phyloP scores from a whole-genome alignment of 2,113 vertebrate genomes.

The Aegotheles bennettii region DNA sequence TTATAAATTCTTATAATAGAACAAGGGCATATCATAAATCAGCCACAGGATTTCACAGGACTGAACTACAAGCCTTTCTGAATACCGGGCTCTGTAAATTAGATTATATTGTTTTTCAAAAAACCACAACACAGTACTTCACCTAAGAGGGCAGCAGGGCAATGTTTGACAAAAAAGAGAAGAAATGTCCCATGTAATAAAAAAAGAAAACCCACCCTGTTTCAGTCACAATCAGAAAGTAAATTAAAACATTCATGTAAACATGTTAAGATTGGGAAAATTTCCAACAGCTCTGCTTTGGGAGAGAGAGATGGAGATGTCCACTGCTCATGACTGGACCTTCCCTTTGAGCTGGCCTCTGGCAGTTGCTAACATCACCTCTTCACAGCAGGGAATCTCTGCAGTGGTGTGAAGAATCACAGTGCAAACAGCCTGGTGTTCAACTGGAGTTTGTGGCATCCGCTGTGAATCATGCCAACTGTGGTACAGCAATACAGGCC shows the following conservation, averaged over 20 bases:
- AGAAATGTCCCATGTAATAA: neutral
- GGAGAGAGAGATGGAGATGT: neutral
- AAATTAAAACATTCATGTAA: neutral
- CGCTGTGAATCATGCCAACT: neutral
- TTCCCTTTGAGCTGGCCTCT: neutral
- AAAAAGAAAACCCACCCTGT: neutral
- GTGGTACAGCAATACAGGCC: rapidly evolving
- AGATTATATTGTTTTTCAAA: neutral
- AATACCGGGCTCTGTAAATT: neutral
- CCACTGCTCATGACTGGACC: neutral
- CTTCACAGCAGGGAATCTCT: neutral
- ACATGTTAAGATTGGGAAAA: neutral
- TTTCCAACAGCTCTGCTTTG: neutral
- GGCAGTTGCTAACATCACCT: neutral
- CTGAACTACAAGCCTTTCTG: neutral
- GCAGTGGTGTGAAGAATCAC: neutral
- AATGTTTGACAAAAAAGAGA: neutral
- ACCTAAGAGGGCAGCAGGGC: neutral
- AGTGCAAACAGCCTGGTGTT: neutral
- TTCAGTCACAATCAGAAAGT: neutral
- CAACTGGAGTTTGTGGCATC: neutral
- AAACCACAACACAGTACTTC: neutral
- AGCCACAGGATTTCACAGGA: neutral
- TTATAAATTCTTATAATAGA: neutral
- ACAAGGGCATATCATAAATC: neutral